Conservation (phyloP, 2,888 invertebrate genomes). For the Meganola albula region DNA sequence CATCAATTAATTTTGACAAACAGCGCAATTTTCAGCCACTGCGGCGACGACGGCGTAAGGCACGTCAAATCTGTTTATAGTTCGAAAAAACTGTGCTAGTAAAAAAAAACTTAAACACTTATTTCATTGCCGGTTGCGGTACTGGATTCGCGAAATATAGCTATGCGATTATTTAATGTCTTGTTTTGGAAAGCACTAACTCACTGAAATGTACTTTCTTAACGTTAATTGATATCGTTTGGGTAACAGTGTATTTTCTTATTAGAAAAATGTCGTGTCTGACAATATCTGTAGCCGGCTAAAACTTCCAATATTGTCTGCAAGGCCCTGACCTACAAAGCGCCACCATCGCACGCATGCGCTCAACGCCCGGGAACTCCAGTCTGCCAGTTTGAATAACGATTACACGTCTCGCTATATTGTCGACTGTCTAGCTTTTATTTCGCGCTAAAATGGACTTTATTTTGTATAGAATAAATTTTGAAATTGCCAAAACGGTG, state of each 20-base stretch:
- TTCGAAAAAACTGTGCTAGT: constrained; percentile 33
- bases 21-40: constrained; percentile 24
- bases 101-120: constrained; percentile 40
- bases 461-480: constrained; percentile 28
- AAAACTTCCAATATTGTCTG: constrained; percentile 65
- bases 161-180: constrained; percentile 20
- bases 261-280: constrained; percentile 44
- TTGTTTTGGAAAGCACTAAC: constrained; percentile 26
- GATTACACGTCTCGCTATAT: constrained; percentile 59
- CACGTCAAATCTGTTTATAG: constrained; percentile 40
- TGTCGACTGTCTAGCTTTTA: constrained; percentile 51
- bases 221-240: constrained; percentile 19
- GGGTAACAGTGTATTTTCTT: constrained; percentile 21
- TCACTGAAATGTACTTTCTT: constrained; percentile 26
- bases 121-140: constrained; percentile 42
- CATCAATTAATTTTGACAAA: constrained; percentile 33
- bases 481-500: constrained; percentile 24
- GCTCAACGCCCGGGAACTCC: constrained; percentile 51
- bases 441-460: constrained; percentile 39
- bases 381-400: constrained; percentile 66
- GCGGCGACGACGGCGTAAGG: constrained; percentile 27
- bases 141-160: constrained; percentile 34
- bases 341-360: constrained; percentile 59
- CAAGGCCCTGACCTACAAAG: constrained; percentile 68
- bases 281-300: constrained; percentile 56